These are phyloP conservation scores for Pheucticus melanocephalus DNA, from an alignment of 2,113 vertebrate species.

Conservation along the genomic window DNA sequence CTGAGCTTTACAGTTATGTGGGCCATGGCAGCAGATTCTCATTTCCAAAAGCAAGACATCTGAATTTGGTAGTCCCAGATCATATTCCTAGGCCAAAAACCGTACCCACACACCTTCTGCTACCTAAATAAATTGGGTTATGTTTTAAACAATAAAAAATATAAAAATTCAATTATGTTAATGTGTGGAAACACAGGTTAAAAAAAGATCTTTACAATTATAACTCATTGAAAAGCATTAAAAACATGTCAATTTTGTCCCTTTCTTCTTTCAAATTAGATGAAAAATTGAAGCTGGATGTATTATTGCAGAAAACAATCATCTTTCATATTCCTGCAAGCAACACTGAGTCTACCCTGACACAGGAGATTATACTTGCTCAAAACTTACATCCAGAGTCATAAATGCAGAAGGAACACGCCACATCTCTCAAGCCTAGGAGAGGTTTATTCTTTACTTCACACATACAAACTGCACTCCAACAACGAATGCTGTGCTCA, in stretches of 20 bases:
- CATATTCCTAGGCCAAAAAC: background rate
- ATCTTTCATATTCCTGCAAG: background rate
- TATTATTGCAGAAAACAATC: background rate
- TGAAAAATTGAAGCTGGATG: background rate
- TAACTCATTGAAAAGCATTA: background rate
- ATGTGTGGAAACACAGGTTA: background rate
- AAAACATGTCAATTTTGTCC: background rate
- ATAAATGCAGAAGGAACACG: background rate
- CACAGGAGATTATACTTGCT: background rate
- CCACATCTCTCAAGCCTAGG: background rate
- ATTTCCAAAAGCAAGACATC: background rate
- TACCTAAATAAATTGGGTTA: background rate
- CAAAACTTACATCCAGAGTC: background rate
- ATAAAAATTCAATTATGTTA: background rate
- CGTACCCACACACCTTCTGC: slow-evolving; percentile 2
- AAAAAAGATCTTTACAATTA: background rate
- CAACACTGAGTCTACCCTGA: background rate
- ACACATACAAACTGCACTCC: background rate
- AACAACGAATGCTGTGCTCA: background rate
- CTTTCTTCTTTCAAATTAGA: background rate
- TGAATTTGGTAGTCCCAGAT: background rate
- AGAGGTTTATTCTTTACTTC: background rate
- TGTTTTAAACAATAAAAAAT: background rate
- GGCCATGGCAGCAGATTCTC: background rate
- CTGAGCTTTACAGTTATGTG: background rate